Percentiles rank a stretch among this genome's conserved stretches.
These are phyloP conservation scores for Nomada lathburiana DNA, from an alignment of 2,888 invertebrate genomes.

Conservation along the genomic window DNA sequence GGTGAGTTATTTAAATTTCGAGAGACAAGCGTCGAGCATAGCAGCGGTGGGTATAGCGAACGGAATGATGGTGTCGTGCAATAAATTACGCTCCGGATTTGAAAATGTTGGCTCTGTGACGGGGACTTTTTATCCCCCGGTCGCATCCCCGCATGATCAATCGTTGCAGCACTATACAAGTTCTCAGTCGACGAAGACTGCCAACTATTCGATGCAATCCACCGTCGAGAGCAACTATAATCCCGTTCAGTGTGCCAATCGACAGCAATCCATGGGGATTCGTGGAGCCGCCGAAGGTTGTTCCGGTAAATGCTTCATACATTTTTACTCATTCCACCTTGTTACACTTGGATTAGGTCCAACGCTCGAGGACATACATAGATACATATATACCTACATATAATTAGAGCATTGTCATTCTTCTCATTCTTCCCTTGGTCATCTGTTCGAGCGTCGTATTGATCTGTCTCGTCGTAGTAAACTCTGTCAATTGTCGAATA, in stretches of 20 bases:
- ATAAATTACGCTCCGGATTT: conserved; percentile 92
- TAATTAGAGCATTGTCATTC: background rate
- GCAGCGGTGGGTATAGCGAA: conserved; percentile 94
- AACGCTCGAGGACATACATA: background rate
- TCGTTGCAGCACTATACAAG: conserved; percentile 85
- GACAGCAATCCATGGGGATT: conserved; percentile 82
- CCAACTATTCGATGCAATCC: conserved; percentile 80
- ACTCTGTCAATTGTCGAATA: no score
- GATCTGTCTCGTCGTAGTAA: background rate
- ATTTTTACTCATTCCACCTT: background rate
- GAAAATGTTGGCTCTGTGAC: conserved; percentile 94
- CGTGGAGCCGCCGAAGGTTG: conserved; percentile 81
- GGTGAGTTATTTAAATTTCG: conserved; percentile 83
- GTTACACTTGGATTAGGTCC: conserved; percentile 30
- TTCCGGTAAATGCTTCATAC: conserved; percentile 74
- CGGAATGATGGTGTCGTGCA: conserved; percentile 94
- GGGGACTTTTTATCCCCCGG: conserved; percentile 95
- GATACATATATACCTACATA: no score
- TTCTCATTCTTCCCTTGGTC: background rate
- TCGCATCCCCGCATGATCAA: conserved; percentile 93
- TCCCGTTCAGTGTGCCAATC: conserved; percentile 79
- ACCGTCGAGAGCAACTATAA: conserved; percentile 79
- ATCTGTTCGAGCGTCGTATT: background rate
- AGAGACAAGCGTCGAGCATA: conserved; percentile 85
- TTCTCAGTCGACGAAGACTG: conserved; percentile 77